phyloP scores from a whole-genome alignment of 2,888 invertebrate species.

The Ecdyonurus torrentis region DNA sequence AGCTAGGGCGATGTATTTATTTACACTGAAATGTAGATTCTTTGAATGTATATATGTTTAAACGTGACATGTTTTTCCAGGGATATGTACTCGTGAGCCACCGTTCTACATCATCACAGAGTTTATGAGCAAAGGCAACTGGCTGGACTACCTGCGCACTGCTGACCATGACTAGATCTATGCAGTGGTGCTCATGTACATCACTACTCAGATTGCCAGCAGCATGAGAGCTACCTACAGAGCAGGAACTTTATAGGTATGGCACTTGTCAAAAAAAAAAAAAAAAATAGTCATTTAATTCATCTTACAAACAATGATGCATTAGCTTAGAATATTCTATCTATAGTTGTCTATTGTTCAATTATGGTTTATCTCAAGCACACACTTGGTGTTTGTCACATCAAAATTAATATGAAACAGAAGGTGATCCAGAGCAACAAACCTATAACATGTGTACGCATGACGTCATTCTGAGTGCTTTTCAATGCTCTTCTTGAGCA shows the following conservation, averaged over 20 bases:
- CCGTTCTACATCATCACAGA: constrained; percentile 99
- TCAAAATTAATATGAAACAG: too few relatives aligned
- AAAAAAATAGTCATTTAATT: too few relatives aligned
- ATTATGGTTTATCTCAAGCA: too few relatives aligned
- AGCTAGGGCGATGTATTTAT: not conserved
- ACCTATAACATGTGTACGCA: too few relatives aligned
- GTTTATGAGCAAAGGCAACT: constrained; percentile 97
- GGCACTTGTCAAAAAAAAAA: too few relatives aligned
- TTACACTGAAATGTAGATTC: not conserved
- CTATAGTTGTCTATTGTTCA: too few relatives aligned
- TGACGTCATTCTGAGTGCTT: too few relatives aligned
- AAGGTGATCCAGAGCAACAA: too few relatives aligned
- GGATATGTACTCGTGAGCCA: constrained; percentile 95
- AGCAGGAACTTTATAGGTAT: constrained; percentile 88
- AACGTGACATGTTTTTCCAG: constrained; percentile 15
- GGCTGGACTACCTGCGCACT: constrained; percentile 86
- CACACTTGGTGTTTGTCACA: too few relatives aligned
- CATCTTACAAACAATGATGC: too few relatives aligned
- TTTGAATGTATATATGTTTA: not conserved
- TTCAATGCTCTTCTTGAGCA: too few relatives aligned
- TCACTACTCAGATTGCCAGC: constrained; percentile 98
- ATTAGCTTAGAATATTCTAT: too few relatives aligned
- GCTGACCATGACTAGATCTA: constrained; percentile 74
- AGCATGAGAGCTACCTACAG: constrained; percentile 99
- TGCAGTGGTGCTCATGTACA: constrained; percentile 93